Conservation (phyloP, 2,888 invertebrate species). For the Pyrrhia umbra region DNA sequence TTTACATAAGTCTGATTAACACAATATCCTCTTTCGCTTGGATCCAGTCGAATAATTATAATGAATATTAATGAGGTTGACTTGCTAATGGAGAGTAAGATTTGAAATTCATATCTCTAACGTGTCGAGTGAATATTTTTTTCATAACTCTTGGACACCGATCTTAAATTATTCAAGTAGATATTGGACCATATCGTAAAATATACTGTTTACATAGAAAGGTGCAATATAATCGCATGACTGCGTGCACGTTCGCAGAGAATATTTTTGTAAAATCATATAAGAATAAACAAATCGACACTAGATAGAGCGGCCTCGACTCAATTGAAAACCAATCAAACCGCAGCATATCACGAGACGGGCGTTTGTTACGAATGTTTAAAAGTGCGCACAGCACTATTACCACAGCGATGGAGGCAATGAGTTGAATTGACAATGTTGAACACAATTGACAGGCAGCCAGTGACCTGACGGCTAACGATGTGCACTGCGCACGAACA, state of each 20-base stretch:
- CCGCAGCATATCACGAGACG: conserved; percentile 63
- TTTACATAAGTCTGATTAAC: conserved; percentile 41
- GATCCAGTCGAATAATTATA: conserved; percentile 37
- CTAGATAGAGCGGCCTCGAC: conserved; percentile 67
- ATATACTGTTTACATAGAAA: conserved; percentile 61
- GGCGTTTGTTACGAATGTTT: conserved; percentile 64
- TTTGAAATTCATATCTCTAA: conserved; percentile 46
- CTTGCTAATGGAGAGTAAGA: conserved; percentile 38
- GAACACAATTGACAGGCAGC: conserved; percentile 73
- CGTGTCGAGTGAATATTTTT: conserved; percentile 9
- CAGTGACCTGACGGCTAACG: conserved; percentile 71
- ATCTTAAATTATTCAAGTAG: conserved; percentile 42
- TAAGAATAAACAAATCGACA: conserved; percentile 62
- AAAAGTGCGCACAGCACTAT: conserved; percentile 67
- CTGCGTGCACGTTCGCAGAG: conserved; percentile 65
- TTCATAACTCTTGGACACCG: conserved; percentile 7
- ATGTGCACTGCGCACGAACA: conserved; percentile 72
- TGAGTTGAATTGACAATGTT: conserved; percentile 77
- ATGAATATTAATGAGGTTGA: conserved; percentile 36
- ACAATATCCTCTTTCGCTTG: conserved; percentile 43
- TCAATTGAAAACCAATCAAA: conserved; percentile 78
- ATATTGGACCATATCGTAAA: conserved; percentile 52
- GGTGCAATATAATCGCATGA: conserved; percentile 67
- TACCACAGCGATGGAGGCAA: conserved; percentile 69
- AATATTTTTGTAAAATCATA: conserved; percentile 68